These are phyloP conservation scores for Dromius quadrimaculatus DNA, from an alignment of 2,888 invertebrate species.

Conservation along the genomic window DNA sequence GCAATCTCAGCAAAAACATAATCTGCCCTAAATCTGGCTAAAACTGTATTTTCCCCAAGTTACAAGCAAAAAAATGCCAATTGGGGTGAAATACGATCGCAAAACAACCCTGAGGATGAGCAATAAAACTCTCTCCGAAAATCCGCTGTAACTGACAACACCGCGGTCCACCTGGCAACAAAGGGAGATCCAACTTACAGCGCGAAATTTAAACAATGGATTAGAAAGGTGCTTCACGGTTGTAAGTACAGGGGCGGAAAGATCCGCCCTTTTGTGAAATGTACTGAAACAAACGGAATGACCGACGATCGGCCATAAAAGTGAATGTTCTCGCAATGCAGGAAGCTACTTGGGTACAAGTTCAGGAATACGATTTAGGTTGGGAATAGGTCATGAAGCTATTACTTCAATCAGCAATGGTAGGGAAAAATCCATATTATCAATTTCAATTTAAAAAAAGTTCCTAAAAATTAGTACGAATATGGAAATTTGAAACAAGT, in stretches of 20 bases:
- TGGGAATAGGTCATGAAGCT: conserved; percentile 1
- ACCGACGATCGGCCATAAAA: conserved; percentile 44
- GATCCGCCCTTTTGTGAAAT: conserved; percentile 25
- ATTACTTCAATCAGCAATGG: conserved; percentile 4
- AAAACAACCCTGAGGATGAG: conserved; percentile 36
- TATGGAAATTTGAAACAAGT: too few relatives aligned
- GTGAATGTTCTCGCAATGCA: conserved; percentile 32
- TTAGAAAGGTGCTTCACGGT: conserved; percentile 1
- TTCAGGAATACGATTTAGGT: conserved; percentile 11
- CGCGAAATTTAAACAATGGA: conserved; percentile 40
- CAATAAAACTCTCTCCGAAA: conserved; percentile 36
- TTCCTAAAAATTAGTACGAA: too few relatives aligned
- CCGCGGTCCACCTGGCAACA: conserved; percentile 17
- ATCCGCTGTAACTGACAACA: conserved; percentile 7
- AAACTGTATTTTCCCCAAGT: conserved; percentile 11
- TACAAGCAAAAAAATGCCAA: conserved; percentile 23
- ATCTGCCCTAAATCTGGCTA: conserved; percentile 16
- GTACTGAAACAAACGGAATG: conserved; percentile 46
- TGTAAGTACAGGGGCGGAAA: conserved; percentile 20
- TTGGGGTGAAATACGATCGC: conserved; percentile 24
- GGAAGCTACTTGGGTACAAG: background rate
- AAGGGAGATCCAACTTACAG: background rate
- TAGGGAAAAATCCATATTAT: too few relatives aligned
- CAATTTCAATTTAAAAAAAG: too few relatives aligned
- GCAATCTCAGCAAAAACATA: conserved; percentile 16